These are phyloP conservation scores for Cheilosia pagana DNA, from an alignment of 2,888 invertebrate genomes.

Conservation along the genomic window DNA sequence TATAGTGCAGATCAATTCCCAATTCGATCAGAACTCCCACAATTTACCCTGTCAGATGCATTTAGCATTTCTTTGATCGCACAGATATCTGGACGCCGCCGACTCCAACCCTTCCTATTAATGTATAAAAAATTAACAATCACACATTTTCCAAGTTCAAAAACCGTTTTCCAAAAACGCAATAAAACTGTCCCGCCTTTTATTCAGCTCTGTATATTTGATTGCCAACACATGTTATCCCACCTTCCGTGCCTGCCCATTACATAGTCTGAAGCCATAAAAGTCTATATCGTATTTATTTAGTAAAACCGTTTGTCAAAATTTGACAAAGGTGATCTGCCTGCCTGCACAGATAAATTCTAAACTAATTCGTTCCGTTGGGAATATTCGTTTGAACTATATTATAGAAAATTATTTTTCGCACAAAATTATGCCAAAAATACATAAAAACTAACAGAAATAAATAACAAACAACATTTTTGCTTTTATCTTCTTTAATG, in stretches of 20 bases:
- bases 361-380: slow-evolving; percentile 27
- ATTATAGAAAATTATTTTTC: slow-evolving; percentile 9
- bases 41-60: background rate
- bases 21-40: background rate
- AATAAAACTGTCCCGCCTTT: slow-evolving; percentile 48
- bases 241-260: slow-evolving; percentile 49
- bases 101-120: background rate
- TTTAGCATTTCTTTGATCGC: background rate
- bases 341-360: slow-evolving; percentile 31
- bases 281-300: slow-evolving; percentile 47
- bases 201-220: slow-evolving; percentile 20
- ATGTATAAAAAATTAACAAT: background rate
- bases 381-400: slow-evolving; percentile 8
- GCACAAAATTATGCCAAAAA: slow-evolving; percentile 46
- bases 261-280: slow-evolving; percentile 52
- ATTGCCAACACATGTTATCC: slow-evolving; percentile 61
- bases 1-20: background rate
- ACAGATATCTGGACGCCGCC: background rate
- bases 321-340: slow-evolving; percentile 45
- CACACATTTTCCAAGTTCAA: background rate
- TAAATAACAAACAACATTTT: slow-evolving; percentile 43
- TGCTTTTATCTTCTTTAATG: slow-evolving; percentile 51
- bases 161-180: slow-evolving; percentile 2
- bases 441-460: slow-evolving; percentile 22
- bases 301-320: slow-evolving; percentile 48